Base-by-base conservation (phyloP, 2,888 invertebrate genomes). In the Rhopalosiphum nymphaeae region DNA sequence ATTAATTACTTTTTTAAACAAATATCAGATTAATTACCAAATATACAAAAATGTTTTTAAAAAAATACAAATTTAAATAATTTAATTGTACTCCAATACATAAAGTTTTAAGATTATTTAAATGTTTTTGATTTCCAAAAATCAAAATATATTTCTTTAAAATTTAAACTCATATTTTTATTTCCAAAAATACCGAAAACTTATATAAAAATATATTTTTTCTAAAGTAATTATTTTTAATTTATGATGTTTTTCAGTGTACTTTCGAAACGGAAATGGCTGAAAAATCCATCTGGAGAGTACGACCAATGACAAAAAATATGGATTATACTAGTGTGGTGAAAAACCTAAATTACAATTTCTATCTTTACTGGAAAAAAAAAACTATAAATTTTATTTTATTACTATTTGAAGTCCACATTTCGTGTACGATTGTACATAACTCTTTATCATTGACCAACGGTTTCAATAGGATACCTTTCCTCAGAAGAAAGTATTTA, bases 341-440 rank as follows among this genome's bases (percentile, higher is more conserved):
- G 21, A 36, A 78, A 78, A 78, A 78, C 78, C 78, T 78, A 78
- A 78, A 78, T 78, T 78, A 78, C 78, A 78, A 78, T 78, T 78
- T 78, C 78, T 36, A 36, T 78, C 78, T 78, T 78, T 21, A 25
- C 78, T 78, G 21, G 21, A 21, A 21, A 78, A 42, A 67, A 61
- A 78, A 36, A 78, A 21, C 78, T 7, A 78, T 78, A 78, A 36
- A 78, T 78, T 78, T 36, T 36, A 78, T 78, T 78, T 78, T 78
- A 78, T 78, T 78, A 78, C 78, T 78, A 25, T 36, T 78, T 78
- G 78, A 78, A 78, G 78, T 9, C 21, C 21, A 78, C 78, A 78
- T 36, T 78, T 78, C 3, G 36, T 78, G 36, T 9, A 78, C 78
- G 9, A 9, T 21, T 78, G 78, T 78, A 78, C 78, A 36, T 78